Evolutionary conservation across 2,888 invertebrate species (phyloP), one percentile per base, ranked within the genome.

Genomic region (Gandaritis pyraliata): DNA sequence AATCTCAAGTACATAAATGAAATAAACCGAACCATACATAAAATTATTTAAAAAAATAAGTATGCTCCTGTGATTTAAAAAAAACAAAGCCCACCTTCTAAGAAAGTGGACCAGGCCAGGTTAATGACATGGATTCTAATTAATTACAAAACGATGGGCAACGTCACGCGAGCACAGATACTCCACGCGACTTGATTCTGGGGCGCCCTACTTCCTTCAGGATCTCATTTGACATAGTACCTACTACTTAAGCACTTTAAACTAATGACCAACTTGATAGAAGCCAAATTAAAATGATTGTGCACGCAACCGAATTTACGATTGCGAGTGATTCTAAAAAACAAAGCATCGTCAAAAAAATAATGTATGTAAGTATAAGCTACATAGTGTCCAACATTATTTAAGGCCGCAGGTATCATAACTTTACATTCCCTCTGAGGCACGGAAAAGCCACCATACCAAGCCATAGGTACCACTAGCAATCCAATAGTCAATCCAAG

Each of bases 111-210:
- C 71, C 86, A 80, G 80, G 78, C 71, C 86, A 80, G 80, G 80
- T 76, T 87, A 88, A 89, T 86, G 81, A 73, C 77, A 72, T 81
- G 80, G 82, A 83, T 87, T 87, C 80, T 85, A 83, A 88, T 88
- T 88, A 87, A 89, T 88, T 87, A 86, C 78, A 73, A 77, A 78
- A 80, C 76, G 77, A 85, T 86, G 80, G 86, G 75, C 66, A 60
- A 53, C 71, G 85, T 82, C 89, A 90, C 90, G 89, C 85, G 76
- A 88, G 68, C 72, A 71, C 76, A 75, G 71, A 45, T 53, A 54
- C 39, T 52, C n/a, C 46, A 50, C 60, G 62, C 49, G 45, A 36
- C 48, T 49, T 71, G 72, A 72, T 78, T 78, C 76, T 72, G 72
- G 74, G 75, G 69, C 66, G 69, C 70, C 59, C 59, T 77, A 72